phyloP scores from a whole-genome alignment of 64 coral and sea anemone genomes.

The Stichodactyla mertensii region DNA sequence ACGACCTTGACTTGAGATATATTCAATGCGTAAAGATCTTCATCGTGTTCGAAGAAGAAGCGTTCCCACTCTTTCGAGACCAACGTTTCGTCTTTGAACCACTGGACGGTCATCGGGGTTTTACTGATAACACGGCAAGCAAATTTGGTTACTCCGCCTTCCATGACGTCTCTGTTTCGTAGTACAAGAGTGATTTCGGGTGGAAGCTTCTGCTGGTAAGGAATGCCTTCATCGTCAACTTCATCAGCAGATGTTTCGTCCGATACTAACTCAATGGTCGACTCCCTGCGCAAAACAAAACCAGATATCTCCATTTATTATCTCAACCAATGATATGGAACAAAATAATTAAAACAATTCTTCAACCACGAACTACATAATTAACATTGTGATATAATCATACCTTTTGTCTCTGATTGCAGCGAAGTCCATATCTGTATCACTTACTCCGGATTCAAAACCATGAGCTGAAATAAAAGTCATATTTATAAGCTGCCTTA shows the following conservation, averaged over 20 bases:
- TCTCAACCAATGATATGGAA: background rate
- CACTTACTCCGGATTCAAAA: constrained; percentile 75
- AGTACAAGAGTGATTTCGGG: constrained; percentile 91
- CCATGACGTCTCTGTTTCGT: constrained; percentile 71
- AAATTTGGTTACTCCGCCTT: constrained; percentile 84
- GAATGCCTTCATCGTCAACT: constrained; percentile 41
- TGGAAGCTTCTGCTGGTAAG: constrained; percentile 32
- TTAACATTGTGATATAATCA: background rate
- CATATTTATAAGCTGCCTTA: background rate
- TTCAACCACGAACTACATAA: too few relatives aligned
- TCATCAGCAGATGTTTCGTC: constrained; percentile 79
- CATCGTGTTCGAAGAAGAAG: constrained; percentile 75
- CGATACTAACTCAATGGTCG: constrained; percentile 78
- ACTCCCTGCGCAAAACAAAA: constrained; percentile 15
- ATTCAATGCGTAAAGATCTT: constrained; percentile 78
- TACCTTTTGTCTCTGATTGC: constrained; percentile 13
- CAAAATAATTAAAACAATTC: too few relatives aligned
- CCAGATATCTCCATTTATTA: background rate
- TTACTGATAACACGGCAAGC: constrained; percentile 86
- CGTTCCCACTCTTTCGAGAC: constrained; percentile 65
- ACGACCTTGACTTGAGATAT: constrained; percentile 61
- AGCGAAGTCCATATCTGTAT: constrained; percentile 72
- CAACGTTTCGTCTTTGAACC: constrained; percentile 79
- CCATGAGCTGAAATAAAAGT: constrained; percentile 68
- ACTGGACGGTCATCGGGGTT: constrained; percentile 52